Conservation (phyloP, 2,797 vertebrate genomes). For the Taenioides sp. region DNA sequence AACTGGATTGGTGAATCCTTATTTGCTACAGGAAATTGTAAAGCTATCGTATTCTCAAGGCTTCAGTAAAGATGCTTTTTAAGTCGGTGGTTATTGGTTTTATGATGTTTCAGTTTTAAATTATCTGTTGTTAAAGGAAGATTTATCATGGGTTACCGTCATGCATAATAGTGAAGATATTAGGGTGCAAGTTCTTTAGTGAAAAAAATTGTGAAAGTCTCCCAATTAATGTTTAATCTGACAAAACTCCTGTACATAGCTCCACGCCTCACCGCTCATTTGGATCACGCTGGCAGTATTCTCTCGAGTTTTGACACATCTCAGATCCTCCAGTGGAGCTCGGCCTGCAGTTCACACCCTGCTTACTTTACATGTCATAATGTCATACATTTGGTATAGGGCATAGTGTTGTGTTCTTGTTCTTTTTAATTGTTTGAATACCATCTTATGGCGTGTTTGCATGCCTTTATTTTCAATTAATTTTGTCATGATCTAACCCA, state of each 20-base stretch:
- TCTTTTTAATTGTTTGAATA: conserved; percentile 13
- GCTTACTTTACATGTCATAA: conserved; percentile 11
- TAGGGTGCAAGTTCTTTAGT: background rate
- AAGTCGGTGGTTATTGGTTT: too few species aligned
- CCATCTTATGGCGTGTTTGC: conserved; percentile 20
- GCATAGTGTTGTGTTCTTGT: conserved; percentile 1
- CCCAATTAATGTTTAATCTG: background rate
- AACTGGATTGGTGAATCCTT: background rate
- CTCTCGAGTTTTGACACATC: conserved; percentile 14
- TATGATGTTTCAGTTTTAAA: too few species aligned
- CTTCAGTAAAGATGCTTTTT: too few species aligned
- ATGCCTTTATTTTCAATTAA: conserved; percentile 37
- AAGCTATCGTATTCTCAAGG: background rate
- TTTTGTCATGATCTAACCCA: conserved; percentile 6
- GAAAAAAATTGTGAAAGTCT: background rate
- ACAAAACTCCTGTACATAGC: background rate
- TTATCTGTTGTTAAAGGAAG: background rate
- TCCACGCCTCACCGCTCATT: conserved; percentile 22
- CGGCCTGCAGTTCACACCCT: background rate
- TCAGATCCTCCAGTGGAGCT: conserved; percentile 16
- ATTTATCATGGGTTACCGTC: background rate
- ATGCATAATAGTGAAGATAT: background rate
- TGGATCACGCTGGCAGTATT: conserved; percentile 30
- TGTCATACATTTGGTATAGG: background rate
- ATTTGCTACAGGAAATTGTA: background rate